A percentile compares a stretch with the other conserved stretches of the same genome.
phyloP scores from a whole-genome alignment of 1,140 invertebrate species.

The Drosophila lini region DNA sequence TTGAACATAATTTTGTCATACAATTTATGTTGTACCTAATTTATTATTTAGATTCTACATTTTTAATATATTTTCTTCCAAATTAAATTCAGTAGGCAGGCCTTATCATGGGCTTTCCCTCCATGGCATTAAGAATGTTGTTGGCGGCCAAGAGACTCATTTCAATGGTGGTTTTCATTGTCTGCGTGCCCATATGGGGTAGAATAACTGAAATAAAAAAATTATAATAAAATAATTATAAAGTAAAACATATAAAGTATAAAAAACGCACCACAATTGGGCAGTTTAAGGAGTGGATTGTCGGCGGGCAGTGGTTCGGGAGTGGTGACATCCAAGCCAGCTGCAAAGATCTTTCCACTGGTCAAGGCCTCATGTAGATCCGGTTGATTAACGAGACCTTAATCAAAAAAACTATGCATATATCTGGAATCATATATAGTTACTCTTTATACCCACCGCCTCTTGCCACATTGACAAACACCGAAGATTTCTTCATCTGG shows the following conservation, averaged over 20 bases:
- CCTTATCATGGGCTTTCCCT: constrained; percentile 88
- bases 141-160: constrained; percentile 92
- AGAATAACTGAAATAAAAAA: constrained; percentile 87
- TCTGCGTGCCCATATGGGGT: constrained; percentile 95
- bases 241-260: constrained; percentile 1
- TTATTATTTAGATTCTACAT: neutral
- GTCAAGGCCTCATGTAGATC: constrained; percentile 90
- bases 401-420: fast-evolving
- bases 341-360: constrained; percentile 90
- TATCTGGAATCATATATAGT: neutral
- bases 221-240: too few relatives aligned
- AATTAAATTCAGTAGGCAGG: constrained; percentile 76
- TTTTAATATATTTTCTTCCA: neutral
- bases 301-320: constrained; percentile 94
- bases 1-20: neutral
- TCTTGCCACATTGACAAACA: constrained; percentile 92
- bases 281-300: constrained; percentile 90
- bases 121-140: constrained; percentile 92
- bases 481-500: constrained; percentile 91
- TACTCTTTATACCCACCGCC: constrained; percentile 85
- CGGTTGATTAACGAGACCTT: constrained; percentile 90
- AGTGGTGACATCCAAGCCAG: constrained; percentile 95
- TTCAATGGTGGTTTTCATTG: constrained; percentile 89
- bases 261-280: constrained; percentile 89
- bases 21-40: neutral